phyloP scores from a whole-genome alignment of 2,113 vertebrate genomes.

The Circaetus cinerascens region DNA sequence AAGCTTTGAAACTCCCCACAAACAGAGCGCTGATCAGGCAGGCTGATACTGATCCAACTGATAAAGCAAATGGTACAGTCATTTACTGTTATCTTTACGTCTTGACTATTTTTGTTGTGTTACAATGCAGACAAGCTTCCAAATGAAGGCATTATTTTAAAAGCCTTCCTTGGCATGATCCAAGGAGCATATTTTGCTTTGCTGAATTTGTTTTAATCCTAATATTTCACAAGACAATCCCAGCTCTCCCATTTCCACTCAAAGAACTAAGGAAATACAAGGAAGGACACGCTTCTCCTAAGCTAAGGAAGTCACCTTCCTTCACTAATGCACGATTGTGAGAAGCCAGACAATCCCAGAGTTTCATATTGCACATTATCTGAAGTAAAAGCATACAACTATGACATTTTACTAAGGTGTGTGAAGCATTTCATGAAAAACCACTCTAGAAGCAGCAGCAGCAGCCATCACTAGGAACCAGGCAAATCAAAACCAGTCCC shows the following conservation, averaged over 20 bases:
- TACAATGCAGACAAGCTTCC: neutral
- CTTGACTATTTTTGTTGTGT: neutral
- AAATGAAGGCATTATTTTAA: neutral
- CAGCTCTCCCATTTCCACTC: neutral
- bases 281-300: neutral
- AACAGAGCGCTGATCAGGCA: neutral
- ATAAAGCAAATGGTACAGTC: no score
- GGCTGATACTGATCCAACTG: neutral
- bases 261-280: neutral
- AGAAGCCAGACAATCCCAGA: neutral
- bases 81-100: neutral
- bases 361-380: neutral
- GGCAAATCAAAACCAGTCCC: neutral
- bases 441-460: neutral
- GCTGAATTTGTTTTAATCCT: neutral
- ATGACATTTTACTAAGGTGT: neutral
- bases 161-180: neutral
- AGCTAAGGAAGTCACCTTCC: neutral
- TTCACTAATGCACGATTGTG: fast-evolving
- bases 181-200: neutral
- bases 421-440: neutral
- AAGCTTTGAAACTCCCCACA: neutral
- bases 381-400: neutral
- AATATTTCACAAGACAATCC: neutral
- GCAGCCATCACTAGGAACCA: neutral